Evolutionary conservation across 2,797 vertebrate genomes (phyloP).

Genomic region (Champsocephalus esox): DNA sequence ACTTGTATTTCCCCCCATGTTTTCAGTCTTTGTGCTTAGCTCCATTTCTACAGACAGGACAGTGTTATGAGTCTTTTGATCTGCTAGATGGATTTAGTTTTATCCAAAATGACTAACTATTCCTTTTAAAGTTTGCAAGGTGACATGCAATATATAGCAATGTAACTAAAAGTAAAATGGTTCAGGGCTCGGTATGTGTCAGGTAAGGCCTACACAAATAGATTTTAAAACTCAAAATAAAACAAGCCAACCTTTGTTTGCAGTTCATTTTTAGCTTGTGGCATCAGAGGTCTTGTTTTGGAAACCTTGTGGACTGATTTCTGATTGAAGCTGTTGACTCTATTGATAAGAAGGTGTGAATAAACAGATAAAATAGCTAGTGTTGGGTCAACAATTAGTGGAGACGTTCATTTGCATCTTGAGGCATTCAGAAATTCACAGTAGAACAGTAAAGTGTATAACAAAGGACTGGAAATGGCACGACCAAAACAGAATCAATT

Average conservation of each 20-base stretch:
- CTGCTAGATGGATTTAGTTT: neutral
- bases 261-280: constrained; percentile 16
- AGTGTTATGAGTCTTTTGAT: neutral
- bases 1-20: neutral
- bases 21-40: neutral
- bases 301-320: constrained; percentile 25
- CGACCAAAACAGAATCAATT: constrained; percentile 33
- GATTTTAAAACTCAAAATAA: neutral
- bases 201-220: neutral
- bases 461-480: constrained; percentile 25
- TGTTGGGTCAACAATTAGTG: constrained; percentile 13
- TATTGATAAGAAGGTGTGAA: constrained; percentile 51
- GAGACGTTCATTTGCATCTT: constrained; percentile 8
- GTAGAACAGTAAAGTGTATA: constrained; percentile 12
- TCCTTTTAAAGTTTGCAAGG: too few species aligned
- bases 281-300: constrained; percentile 24
- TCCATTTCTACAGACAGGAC: neutral
- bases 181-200: neutral
- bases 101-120: too few species aligned
- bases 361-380: constrained; percentile 41
- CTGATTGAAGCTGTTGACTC: constrained; percentile 45
- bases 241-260: neutral
- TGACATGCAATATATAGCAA: too few species aligned
- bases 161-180: neutral
- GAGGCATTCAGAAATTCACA: constrained; percentile 33